Conservation (phyloP, 2,113 vertebrate genomes). For the Mus musculus region GRCm39 chr10:45841001-45841500, state of each 20-base stretch:
- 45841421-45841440: too few species aligned
- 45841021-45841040: neutral
- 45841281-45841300: neutral
- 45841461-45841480: neutral
- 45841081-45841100: neutral
- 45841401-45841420: too few species aligned
- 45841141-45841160: neutral
- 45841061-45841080: neutral
- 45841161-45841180: neutral
- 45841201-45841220: neutral
- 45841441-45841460: neutral
- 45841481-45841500: neutral
- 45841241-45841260: neutral
- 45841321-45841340: neutral
- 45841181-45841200: neutral
- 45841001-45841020: neutral
- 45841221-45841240: neutral
- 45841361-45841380: neutral
- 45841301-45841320: neutral
- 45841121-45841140: neutral
- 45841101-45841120: neutral
- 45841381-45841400: neutral
- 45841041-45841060: neutral
- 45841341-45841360: neutral
- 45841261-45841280: neutral